Evolutionary conservation across 2,113 vertebrate genomes (phyloP), one percentile per base, ranked within the genome.

Genomic region (Carlito syrichta): DNA sequence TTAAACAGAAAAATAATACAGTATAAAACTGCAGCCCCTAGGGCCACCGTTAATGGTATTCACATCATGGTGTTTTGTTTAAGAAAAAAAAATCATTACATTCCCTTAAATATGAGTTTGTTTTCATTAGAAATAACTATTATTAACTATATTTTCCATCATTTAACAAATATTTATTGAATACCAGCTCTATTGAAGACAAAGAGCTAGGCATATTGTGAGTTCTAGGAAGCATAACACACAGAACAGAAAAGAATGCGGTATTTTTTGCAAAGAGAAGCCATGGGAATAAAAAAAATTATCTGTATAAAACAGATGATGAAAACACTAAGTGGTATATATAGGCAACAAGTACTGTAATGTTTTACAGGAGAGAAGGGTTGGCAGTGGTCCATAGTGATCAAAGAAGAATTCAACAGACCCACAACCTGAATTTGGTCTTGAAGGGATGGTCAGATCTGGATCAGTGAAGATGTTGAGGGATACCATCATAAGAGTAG

Each of bases 1-100:
- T 97, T 97, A 97, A 97, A 96, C 54, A 96, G 85, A 95, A 97
- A 97, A 95, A 96, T 94, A 96, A 91, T 86, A 94, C 66, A 97
- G n/a, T 83, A 95, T 17, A 96, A 96, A 96, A 96, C 58, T 81
- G 19, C 16, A 93, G n/a, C 38, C 88, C 91, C 40, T 66, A 40
- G 32, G 66, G 95, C 40, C 50, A 84, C 48, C 9, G 6, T 91
- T 96, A 96, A 94, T 23, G 8, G 27, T 93, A 94, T 63, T 95
- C 81, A 95, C 13, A 96, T 94, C 86, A 74, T 56, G 32, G 50
- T 91, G 56, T 17, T 97, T 94, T 96, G 81, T 93, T 97, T 96
- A 98, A 96, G 43, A 94, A 97, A 43, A 94, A 97, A 43, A 93
- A 97, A 95, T 95, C 50, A 94, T 94, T 96, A 91, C 13, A 50